A percentile compares a stretch with the other conserved stretches of the same genome.
Conservation (phyloP, 2,888 invertebrate species). For the Pristionchus entomophagus region DNA sequence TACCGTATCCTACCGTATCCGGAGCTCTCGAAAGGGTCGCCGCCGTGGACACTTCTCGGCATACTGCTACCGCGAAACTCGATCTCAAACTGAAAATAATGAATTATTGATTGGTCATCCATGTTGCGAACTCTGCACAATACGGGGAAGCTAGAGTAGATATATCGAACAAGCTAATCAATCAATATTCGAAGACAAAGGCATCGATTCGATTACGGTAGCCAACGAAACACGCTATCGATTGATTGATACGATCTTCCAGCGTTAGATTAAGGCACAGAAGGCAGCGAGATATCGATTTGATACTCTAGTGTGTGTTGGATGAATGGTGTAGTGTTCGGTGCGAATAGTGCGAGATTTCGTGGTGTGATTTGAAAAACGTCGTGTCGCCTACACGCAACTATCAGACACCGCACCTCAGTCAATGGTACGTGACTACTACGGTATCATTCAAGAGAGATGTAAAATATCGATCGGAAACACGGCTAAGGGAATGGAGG, state of each 20-base stretch:
- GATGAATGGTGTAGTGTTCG: slow-evolving; percentile 13
- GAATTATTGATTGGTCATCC: neutral
- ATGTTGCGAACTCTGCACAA: neutral
- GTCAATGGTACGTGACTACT: slow-evolving; percentile 35
- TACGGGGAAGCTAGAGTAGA: slow-evolving; percentile 41
- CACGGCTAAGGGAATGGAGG: slow-evolving; percentile 31
- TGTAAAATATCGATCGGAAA: slow-evolving; percentile 32
- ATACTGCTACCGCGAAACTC: slow-evolving; percentile 77
- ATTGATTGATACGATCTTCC: slow-evolving; percentile 31
- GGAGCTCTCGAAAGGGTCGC: slow-evolving; percentile 31
- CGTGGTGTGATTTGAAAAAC: slow-evolving; percentile 30
- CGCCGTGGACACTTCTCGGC: slow-evolving; percentile 50
- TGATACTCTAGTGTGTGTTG: neutral
- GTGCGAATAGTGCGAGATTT: slow-evolving; percentile 24
- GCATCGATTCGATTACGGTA: slow-evolving; percentile 44
- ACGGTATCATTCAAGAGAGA: slow-evolving; percentile 32
- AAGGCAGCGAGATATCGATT: slow-evolving; percentile 20
- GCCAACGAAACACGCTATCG: slow-evolving; percentile 44
- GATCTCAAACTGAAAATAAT: slow-evolving; percentile 77
- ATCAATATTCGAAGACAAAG: slow-evolving; percentile 30
- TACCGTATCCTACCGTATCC: slow-evolving; percentile 41
- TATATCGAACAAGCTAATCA: slow-evolving; percentile 44
- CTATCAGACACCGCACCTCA: slow-evolving; percentile 41
- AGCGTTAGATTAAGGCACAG: slow-evolving; percentile 41
- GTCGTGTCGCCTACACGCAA: slow-evolving; percentile 35